These are phyloP conservation scores for Acanthis flammea DNA, from an alignment of 2,797 vertebrate species.

Conservation along the genomic window DNA sequence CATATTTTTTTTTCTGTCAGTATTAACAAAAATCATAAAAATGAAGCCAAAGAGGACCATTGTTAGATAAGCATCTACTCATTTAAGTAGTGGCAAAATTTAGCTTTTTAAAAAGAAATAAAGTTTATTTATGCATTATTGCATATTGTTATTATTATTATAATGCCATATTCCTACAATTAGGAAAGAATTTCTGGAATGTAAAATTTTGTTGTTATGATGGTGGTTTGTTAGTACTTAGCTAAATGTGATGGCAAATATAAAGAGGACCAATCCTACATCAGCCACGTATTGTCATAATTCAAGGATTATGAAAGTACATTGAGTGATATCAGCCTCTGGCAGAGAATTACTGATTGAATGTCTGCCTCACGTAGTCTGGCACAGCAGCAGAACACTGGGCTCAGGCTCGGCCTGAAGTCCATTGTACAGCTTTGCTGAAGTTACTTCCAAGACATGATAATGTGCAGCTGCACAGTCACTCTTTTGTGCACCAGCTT, in stretches of 20 bases:
- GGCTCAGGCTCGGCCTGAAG: neutral
- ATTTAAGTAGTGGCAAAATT: neutral
- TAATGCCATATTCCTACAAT: neutral
- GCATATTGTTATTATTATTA: neutral
- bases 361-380: neutral
- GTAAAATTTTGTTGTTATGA: neutral
- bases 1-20: neutral
- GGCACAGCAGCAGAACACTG: neutral
- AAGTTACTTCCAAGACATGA: neutral
- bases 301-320: neutral
- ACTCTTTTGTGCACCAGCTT: neutral
- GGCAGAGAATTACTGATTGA: neutral
- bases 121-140: neutral
- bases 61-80: neutral
- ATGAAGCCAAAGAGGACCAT: neutral
- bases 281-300: accelerated
- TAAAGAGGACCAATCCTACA: neutral
- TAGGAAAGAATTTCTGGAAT: neutral
- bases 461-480: neutral
- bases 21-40: neutral
- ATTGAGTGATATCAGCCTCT: neutral
- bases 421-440: neutral
- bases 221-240: neutral
- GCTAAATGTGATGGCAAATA: neutral
- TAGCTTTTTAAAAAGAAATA: neutral